A percentile compares a stretch with the other conserved stretches of the same genome.
phyloP scores from a whole-genome alignment of 53 echinoderm and acorn worm species.

The Holothuria scabra region DNA sequence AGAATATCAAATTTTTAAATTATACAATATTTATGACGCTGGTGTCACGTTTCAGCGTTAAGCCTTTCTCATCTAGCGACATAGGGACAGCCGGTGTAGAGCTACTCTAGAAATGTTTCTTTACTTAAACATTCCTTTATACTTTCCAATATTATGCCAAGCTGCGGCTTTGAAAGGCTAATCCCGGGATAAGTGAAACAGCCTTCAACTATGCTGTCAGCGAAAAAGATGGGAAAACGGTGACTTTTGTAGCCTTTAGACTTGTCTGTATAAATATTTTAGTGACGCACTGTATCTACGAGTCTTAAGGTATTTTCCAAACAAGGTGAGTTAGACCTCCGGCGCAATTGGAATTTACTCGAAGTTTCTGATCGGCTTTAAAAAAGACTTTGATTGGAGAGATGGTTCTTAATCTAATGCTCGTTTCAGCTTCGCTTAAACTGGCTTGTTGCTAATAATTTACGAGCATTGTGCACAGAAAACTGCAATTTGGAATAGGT shows the following conservation, averaged over 20 bases:
- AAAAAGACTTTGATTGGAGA: constrained; percentile 3
- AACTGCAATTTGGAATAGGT: not conserved
- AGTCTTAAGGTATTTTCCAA: constrained; percentile 22
- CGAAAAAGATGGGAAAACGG: too few species aligned
- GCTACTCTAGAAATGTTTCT: too few species aligned
- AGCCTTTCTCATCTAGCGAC: constrained; percentile 3
- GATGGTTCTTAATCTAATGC: constrained; percentile 22
- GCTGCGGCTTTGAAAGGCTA: constrained; percentile 12
- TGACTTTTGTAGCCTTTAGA: not conserved
- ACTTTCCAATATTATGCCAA: too few species aligned
- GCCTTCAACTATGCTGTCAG: constrained; percentile 31
- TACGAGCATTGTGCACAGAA: constrained; percentile 31
- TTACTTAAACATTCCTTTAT: too few species aligned
- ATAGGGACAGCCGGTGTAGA: too few species aligned
- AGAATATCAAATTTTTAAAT: too few species aligned
- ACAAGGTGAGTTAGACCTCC: constrained; percentile 23
- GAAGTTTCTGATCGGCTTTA: too few species aligned
- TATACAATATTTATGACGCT: too few species aligned
- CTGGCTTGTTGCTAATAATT: constrained; percentile 26
- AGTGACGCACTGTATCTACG: constrained; percentile 21
- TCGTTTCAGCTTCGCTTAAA: not conserved
- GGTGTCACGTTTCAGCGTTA: constrained; percentile 3
- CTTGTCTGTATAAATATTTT: constrained; percentile 15
- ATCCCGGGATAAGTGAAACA: constrained; percentile 32
- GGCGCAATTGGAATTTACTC: not conserved